A percentile compares a stretch with the other conserved stretches of the same genome.
phyloP scores from a whole-genome alignment of 2,888 invertebrate species.

The Molorchus minor region DNA sequence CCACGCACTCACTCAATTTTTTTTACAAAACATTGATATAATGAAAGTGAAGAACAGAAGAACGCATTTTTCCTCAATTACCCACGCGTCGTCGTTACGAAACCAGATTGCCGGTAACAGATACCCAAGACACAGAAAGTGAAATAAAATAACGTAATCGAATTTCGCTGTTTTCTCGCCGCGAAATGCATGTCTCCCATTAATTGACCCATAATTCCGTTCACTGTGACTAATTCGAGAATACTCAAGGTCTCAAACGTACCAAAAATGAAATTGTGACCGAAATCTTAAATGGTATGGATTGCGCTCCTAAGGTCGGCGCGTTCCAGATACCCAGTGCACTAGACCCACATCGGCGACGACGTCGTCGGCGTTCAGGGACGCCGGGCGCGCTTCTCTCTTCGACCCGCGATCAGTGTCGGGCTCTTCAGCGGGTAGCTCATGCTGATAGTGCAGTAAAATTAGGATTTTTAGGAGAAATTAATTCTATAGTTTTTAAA shows the following conservation, averaged over 20 bases:
- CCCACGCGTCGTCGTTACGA: too few relatives aligned
- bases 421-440: not conserved
- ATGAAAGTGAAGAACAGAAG: too few relatives aligned
- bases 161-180: conserved; percentile 36
- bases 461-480: too few relatives aligned
- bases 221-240: conserved; percentile 14
- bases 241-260: conserved; percentile 23
- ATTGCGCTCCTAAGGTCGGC: conserved; percentile 41
- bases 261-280: conserved; percentile 32
- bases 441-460: too few relatives aligned
- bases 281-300: conserved; percentile 42
- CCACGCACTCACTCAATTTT: too few relatives aligned
- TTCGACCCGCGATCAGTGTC: not conserved
- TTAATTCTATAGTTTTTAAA: too few relatives aligned
- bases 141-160: conserved; percentile 29
- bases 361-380: conserved; percentile 45
- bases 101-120: too few relatives aligned
- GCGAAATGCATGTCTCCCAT: conserved; percentile 17
- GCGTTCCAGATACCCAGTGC: conserved; percentile 53
- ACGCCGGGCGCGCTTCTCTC: conserved; percentile 31
- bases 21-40: too few relatives aligned
- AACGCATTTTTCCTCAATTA: too few relatives aligned
- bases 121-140: too few relatives aligned
- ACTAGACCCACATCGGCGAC: conserved; percentile 52
- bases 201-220: conserved; percentile 14